phyloP scores from a whole-genome alignment of 2,888 invertebrate species.

The Alitta virens region DNA sequence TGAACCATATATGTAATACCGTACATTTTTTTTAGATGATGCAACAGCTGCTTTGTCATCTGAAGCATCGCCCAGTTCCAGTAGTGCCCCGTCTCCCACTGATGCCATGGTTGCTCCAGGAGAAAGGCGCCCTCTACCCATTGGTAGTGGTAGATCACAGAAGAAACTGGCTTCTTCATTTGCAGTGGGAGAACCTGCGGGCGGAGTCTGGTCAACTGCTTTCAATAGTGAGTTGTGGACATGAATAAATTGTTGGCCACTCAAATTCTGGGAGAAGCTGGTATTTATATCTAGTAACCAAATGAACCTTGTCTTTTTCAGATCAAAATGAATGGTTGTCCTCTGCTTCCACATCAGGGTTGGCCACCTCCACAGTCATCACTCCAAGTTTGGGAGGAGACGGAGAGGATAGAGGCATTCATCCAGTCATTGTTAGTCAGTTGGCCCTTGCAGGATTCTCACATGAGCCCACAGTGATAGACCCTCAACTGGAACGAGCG shows the following conservation, averaged over 20 bases:
- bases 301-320: too few species aligned
- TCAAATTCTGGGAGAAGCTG: too few species aligned
- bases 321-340: conserved; percentile 19
- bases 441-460: conserved; percentile 8
- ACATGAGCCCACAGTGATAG: not conserved
- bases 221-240: not conserved
- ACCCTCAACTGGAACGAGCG: too few species aligned
- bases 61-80: conserved; percentile 26
- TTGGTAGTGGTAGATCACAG: conserved; percentile 56
- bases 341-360: not conserved
- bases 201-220: conserved; percentile 10
- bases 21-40: too few species aligned
- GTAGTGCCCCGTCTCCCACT: conserved; percentile 31
- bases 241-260: too few species aligned
- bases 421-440: not conserved
- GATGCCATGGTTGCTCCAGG: conserved; percentile 6
- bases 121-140: conserved; percentile 38
- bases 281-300: too few species aligned
- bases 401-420: conserved; percentile 7
- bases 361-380: conserved; percentile 8
- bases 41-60: conserved; percentile 7
- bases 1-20: too few species aligned
- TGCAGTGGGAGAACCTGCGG: conserved; percentile 9
- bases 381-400: conserved; percentile 5
- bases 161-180: conserved; percentile 24